Evolutionary conservation across 2,797 vertebrate genomes (phyloP).

Genomic region (Chelidonichthys spinosus): DNA sequence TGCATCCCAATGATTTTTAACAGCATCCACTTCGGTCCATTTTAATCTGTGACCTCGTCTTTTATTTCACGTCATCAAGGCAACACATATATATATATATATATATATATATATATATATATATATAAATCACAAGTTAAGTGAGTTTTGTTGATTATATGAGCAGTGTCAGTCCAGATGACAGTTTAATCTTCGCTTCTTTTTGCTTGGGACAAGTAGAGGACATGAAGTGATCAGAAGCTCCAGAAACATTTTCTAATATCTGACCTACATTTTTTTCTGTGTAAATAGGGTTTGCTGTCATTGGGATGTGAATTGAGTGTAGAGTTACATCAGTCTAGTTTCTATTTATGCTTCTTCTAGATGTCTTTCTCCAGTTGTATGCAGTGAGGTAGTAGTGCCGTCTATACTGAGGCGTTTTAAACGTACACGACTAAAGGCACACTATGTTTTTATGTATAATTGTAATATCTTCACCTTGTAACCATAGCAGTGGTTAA

Average conservation of each 20-base stretch:
- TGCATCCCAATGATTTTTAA: background rate
- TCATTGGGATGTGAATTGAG: background rate
- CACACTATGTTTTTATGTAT: background rate
- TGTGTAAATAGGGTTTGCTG: background rate
- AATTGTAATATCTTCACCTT: background rate
- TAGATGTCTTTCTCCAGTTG: background rate
- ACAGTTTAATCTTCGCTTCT: background rate
- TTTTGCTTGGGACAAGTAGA: background rate
- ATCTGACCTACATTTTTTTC: background rate
- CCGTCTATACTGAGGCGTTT: background rate
- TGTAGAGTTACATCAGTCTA: background rate
- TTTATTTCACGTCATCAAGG: slow-evolving; percentile 19
- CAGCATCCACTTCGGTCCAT: background rate
- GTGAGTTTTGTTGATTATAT: too few relatives aligned
- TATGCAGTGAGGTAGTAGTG: background rate
- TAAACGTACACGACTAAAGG: background rate
- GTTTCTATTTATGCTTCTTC: background rate
- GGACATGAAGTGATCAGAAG: slow-evolving; percentile 1
- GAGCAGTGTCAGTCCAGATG: background rate
- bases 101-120: too few relatives aligned
- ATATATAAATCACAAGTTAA: too few relatives aligned
- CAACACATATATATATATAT: too few relatives aligned
- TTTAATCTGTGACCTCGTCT: slow-evolving; percentile 1
- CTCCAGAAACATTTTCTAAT: background rate
- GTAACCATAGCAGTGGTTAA: background rate